Base-by-base conservation (phyloP, 2,797 vertebrate species). In the Acanthis flammea region DNA sequence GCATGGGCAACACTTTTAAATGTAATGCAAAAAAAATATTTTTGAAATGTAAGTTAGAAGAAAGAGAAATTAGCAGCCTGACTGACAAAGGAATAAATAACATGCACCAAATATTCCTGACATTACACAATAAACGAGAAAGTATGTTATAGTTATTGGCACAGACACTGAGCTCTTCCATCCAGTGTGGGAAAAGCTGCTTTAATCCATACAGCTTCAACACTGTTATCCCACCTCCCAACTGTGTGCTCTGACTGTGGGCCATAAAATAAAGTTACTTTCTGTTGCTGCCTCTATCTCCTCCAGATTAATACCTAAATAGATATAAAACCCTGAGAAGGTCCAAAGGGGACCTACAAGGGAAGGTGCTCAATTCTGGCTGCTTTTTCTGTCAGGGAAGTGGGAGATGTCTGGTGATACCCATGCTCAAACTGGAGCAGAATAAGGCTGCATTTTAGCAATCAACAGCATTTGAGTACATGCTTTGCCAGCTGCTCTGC, bases 161-260 rank as follows among this genome's bases (percentile, higher is more conserved):
- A 74, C 48, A 71, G 63, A 65, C 27, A 31, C 42, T 41, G 47
- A 90, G 35, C 53, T 85, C 72, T 71, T 94, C 82, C 75, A 95
- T 72, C 66, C 4, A 28, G n/a, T 91, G 75, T 94, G 68, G 84
- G 81, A 92, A 96, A 92, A 89, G 57, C 68, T 90, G 15, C 86
- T 81, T 95, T 82, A 79, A 76, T 85, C 72, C 81, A 33, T 61
- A 28, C 24, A 73, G 16, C 48, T 86, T 88, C 44, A 89, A 45
- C 60, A 48, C 10, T 53, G 48, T 23, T 91, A 57, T 87, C 45
- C 60, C 42, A 75, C 61, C 57, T 76, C 27, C 84, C 77, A 51
- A 0, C 0, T 45, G 74, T 73, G 44, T 54, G 27, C 28, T 78
- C 54, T 72, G 50, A 75, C 10, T 70, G 24, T 27, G 41, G 44